phyloP scores from a whole-genome alignment of 30 jellyfish, hydroid and myxozoan genomes.

The Cassiopea andromeda region DNA sequence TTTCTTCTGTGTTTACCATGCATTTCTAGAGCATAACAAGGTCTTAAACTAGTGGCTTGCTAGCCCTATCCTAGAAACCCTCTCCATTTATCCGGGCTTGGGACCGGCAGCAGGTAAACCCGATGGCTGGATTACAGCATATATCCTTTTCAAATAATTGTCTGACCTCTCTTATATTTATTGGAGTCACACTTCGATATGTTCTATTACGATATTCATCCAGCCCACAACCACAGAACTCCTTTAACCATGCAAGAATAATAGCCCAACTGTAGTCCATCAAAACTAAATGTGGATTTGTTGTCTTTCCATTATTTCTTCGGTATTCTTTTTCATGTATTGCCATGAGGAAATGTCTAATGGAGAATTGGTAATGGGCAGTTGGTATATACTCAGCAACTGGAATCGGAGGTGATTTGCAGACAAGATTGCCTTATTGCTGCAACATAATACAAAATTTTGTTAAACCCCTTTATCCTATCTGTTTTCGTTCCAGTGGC shows the following conservation, averaged over 20 bases:
- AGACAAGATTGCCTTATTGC: neutral
- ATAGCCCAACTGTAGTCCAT: neutral
- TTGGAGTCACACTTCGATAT: neutral
- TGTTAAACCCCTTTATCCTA: neutral
- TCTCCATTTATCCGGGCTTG: too few relatives aligned
- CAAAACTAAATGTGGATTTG: neutral
- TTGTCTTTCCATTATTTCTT: too few relatives aligned
- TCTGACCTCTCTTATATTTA: too few relatives aligned
- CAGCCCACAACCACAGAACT: neutral
- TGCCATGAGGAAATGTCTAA: neutral
- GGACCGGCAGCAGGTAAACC: too few relatives aligned
- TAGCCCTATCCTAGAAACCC: too few relatives aligned
- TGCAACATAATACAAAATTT: neutral
- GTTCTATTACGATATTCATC: neutral
- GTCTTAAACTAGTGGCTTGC: too few relatives aligned
- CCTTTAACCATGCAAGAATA: neutral
- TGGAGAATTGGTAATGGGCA: neutral
- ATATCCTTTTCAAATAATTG: too few relatives aligned
- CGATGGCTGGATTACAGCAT: too few relatives aligned
- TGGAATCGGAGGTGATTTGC: neutral
- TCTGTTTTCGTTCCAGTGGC: neutral
- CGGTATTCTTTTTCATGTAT: neutral
- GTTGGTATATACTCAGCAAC: neutral
- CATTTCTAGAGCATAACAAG: too few relatives aligned
- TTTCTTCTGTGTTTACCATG: too few relatives aligned